These are phyloP conservation scores for Drosophila helvetica DNA, from an alignment of 2,888 invertebrate species.

Conservation along the genomic window DNA sequence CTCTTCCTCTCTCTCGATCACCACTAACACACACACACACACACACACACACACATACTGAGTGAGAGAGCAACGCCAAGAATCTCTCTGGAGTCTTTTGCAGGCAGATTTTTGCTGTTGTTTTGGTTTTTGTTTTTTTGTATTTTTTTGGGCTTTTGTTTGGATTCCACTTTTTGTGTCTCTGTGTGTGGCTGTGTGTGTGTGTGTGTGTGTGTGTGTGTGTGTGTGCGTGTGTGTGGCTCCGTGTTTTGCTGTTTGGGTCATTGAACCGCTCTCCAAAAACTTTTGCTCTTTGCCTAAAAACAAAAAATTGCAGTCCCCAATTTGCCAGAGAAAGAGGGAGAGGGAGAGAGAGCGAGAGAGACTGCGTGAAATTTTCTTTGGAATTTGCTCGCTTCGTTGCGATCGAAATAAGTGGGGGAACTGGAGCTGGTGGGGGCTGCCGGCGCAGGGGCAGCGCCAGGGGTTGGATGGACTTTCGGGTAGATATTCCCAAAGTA, in stretches of 20 bases:
- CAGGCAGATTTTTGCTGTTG: conserved; percentile 31
- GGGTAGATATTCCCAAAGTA: conserved; percentile 19
- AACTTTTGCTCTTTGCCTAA: conserved; percentile 68
- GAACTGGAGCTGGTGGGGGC: background rate
- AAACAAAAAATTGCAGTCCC: conserved; percentile 74
- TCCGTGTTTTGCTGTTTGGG: conserved; percentile 57
- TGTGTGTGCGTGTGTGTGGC: conserved; percentile 34
- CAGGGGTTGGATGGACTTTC: background rate
- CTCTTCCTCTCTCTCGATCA: conserved; percentile 34
- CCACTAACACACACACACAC: conserved; percentile 17
- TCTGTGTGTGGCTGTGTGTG: conserved; percentile 31
- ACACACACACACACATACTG: conserved; percentile 9
- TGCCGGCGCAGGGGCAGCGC: background rate
- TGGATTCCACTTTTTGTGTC: conserved; percentile 64
- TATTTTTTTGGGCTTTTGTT: conserved; percentile 64
- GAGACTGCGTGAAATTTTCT: conserved; percentile 56
- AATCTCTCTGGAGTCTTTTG: conserved; percentile 57
- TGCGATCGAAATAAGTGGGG: background rate
- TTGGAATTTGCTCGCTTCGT: conserved; percentile 50
- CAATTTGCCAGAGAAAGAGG: conserved; percentile 44
- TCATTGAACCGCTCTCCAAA: conserved; percentile 69
- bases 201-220: conserved; percentile 34
- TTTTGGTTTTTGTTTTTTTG: conserved; percentile 46
- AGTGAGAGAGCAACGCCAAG: conserved; percentile 29
- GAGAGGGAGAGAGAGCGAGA: background rate